Evolutionary conservation across 30 jellyfish, hydroid and myxozoan species (phyloP), one percentile per base, ranked within the genome.

Genomic region (Haliclystus octoradiatus): DNA sequence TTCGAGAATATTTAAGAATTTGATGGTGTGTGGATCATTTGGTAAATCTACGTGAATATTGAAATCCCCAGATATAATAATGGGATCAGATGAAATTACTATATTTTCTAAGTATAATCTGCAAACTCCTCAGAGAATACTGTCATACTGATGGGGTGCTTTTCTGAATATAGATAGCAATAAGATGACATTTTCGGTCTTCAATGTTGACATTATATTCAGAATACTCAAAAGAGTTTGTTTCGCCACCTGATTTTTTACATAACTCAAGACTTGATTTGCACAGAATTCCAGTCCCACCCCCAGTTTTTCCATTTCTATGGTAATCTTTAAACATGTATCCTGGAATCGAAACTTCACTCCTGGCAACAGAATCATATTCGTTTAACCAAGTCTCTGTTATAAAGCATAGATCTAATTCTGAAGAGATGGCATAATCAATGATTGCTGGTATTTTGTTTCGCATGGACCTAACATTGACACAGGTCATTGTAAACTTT

Each of bases 261-360:
- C 30, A 70, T 68, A 68, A 70, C 31, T 70, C 78, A 3, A 35
- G 75, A 68, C 78, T 46, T 13, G 70, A 68, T 28, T 46, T 68
- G 73, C 70, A 68, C 74, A 68, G 71, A 33, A 33, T 50, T 68
- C 71, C 78, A 4, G 70, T 68, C 40, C 70, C 78, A 68, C 50
- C 74, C 24, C 70, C 34, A 33, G 75, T 68, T 68, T 68, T 70
- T 24, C 78, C 78, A 33, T 0, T 68, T 68, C 34, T 68, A 68
- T 68, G 40, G 78, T 68, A 70, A 23, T 40, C 78, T 14, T 68
- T 68, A 70, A 68, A 68, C 75, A 32, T 5, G 30, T 32, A 68
- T 23, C 70, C 78, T 15, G 34, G 68, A 33, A 40, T 70, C 34
- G 78, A 5, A 32, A 68, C 24, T 68, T 19, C 70, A 68, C 46